A percentile compares a stretch with the other conserved stretches of the same genome.
These are phyloP conservation scores for Sarotherodon lohbergeri DNA, from an alignment of 2,113 vertebrate genomes.

Conservation along the genomic window DNA sequence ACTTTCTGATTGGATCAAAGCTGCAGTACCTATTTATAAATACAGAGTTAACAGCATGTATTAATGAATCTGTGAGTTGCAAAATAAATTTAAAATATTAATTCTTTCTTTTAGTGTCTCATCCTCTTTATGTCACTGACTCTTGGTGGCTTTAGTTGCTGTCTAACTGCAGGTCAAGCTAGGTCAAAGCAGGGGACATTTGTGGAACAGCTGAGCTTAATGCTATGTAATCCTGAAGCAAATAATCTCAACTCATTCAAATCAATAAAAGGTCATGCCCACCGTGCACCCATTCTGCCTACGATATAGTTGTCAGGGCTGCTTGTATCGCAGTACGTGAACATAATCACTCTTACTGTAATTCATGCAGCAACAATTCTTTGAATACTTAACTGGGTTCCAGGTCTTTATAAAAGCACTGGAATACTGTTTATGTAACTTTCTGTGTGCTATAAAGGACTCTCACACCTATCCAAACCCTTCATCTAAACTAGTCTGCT, in stretches of 20 bases:
- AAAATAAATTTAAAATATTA: not conserved
- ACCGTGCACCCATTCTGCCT: not conserved
- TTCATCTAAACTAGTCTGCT: not conserved
- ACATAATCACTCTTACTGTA: not conserved
- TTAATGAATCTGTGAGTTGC: not conserved
- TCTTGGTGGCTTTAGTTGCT: not conserved
- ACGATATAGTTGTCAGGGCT: rapidly evolving
- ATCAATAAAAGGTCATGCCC: not conserved
- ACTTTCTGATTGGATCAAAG: not conserved
- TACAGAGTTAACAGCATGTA: rapidly evolving
- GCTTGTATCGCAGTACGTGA: not conserved
- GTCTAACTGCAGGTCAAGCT: not conserved
- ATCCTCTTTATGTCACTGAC: not conserved
- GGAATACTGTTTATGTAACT: not conserved
- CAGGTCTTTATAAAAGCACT: not conserved
- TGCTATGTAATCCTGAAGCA: not conserved
- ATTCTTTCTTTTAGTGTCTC: not conserved
- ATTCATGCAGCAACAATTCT: not conserved
- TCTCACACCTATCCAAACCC: not conserved
- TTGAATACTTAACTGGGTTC: not conserved
- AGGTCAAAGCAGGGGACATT: not conserved
- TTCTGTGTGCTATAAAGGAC: not conserved
- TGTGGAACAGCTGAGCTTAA: not conserved
- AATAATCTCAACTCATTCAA: not conserved
- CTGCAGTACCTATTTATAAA: not conserved